Evolutionary conservation across 2,113 vertebrate genomes (phyloP), one percentile per base, ranked within the genome.

Genomic region (Ciconia stormi): DNA sequence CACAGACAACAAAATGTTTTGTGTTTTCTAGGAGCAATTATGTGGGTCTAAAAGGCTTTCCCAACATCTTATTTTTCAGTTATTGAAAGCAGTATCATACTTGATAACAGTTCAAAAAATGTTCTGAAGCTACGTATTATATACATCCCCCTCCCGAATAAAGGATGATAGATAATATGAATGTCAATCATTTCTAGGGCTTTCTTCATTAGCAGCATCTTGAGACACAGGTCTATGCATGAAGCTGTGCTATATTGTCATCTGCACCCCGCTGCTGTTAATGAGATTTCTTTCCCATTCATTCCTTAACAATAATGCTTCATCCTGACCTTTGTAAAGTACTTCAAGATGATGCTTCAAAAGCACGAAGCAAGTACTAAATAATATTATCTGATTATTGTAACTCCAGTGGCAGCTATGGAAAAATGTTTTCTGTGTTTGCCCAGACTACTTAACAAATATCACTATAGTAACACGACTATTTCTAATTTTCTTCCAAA

Each of bases 11-110:
- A 78, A 76, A 89, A 74, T n/a, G 17, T 73, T 89, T 87, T 8
- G 9, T 76, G 25, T 47, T 85, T 95, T 89, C 46, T 55, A 76
- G 65, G 38, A 90, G 56, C 67, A 86, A 58, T 38, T 62, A 69
- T 70, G 84, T 73, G n/a, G 16, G 63, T 90, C n/a, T 93, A 92
- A 97, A 96, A 93, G 62, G 14, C 53, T 92, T 97, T 72, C 71
- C 23, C 32, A 92, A 61, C 18, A 40, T 44, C 21, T 63, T 30
- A 3, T 49, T 91, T 82, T 91, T 34, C 61, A 52, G 36, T 30
- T 40, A 53, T 40, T 66, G 76, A 83, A 93, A 78, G 65, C 58
- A 90, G 55, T 80, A 83, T 32, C 67, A 94, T 87, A 66, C 14
- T 38, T 30, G 38, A 23, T 52, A 70, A 87, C 34, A 93, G 53